These are phyloP conservation scores for Lepidocolaptes lacrymiger DNA, from an alignment of 2,797 vertebrate genomes.

Conservation along the genomic window DNA sequence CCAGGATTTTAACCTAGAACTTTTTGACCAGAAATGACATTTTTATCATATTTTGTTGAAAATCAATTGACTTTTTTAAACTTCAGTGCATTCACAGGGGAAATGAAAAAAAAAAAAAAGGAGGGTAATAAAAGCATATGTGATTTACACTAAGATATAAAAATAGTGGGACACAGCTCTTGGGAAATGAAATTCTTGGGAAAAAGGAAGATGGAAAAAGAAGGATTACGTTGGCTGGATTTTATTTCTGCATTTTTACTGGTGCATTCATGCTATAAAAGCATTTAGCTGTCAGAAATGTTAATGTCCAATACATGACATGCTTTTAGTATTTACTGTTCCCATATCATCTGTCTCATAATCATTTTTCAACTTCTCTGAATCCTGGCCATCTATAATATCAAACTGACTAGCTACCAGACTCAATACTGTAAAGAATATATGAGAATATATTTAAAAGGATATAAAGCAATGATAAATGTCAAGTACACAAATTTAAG, in stretches of 20 bases:
- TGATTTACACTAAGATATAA: slow-evolving; percentile 1
- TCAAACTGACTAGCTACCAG: background rate
- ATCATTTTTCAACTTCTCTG: background rate
- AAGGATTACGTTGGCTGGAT: background rate
- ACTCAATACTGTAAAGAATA: background rate
- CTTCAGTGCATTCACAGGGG: background rate
- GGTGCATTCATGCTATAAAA: background rate
- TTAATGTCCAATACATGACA: background rate
- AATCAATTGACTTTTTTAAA: background rate
- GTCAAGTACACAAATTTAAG: background rate
- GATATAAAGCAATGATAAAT: background rate
- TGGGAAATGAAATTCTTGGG: background rate
- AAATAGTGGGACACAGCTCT: background rate
- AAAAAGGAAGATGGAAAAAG: background rate
- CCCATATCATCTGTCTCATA: background rate
- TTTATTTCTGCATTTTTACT: background rate
- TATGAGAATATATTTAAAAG: background rate
- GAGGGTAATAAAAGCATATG: background rate
- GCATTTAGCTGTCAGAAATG: background rate
- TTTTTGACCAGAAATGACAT: background rate
- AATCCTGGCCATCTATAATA: background rate
- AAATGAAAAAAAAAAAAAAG: background rate
- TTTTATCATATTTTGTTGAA: background rate
- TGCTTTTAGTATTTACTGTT: background rate
- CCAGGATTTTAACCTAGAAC: background rate